Percentiles rank a stretch among this genome's conserved stretches.
These are phyloP conservation scores for Zeus faber DNA, from an alignment of 2,113 vertebrate genomes.

Conservation along the genomic window DNA sequence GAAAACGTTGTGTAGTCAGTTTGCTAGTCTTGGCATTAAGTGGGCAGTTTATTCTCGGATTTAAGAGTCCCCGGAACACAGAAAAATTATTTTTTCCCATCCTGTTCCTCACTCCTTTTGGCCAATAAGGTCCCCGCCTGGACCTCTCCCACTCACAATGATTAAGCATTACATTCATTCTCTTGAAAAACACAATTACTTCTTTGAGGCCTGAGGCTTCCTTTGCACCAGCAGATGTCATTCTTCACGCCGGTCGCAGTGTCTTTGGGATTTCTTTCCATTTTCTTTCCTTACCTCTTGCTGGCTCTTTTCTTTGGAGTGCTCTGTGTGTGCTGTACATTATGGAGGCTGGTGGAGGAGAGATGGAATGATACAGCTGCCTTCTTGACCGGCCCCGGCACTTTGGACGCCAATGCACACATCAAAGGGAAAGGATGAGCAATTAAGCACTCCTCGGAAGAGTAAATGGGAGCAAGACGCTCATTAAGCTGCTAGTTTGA, in stretches of 20 bases:
- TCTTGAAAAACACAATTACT: constrained; percentile 85
- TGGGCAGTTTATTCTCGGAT: too few species aligned
- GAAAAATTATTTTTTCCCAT: constrained; percentile 11
- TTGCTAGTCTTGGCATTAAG: too few species aligned
- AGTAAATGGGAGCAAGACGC: constrained; percentile 29
- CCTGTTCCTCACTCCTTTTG: constrained; percentile 61
- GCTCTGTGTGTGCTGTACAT: constrained; percentile 80
- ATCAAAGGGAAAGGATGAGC: constrained; percentile 45
- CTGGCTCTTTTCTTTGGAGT: constrained; percentile 87
- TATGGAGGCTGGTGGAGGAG: constrained; percentile 75
- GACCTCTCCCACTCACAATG: constrained; percentile 68
- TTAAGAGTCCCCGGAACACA: too few species aligned
- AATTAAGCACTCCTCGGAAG: constrained; percentile 24
- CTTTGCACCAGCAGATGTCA: constrained; percentile 84
- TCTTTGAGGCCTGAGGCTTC: constrained; percentile 80
- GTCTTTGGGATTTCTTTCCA: constrained; percentile 26
- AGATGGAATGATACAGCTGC: constrained; percentile 64
- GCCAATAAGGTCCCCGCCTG: constrained; percentile 41
- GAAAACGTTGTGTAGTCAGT: too few species aligned
- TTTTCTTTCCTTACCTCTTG: constrained; percentile 72
- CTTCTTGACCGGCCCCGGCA: constrained; percentile 17
- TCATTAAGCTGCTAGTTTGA: constrained; percentile 44
- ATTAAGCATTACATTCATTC: constrained; percentile 81
- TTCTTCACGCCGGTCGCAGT: too few species aligned
- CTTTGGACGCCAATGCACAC: constrained; percentile 47